Evolutionary conservation across 2,797 vertebrate genomes (phyloP), one percentile per base, ranked within the genome.

Genomic region (Botia almorhae): DNA sequence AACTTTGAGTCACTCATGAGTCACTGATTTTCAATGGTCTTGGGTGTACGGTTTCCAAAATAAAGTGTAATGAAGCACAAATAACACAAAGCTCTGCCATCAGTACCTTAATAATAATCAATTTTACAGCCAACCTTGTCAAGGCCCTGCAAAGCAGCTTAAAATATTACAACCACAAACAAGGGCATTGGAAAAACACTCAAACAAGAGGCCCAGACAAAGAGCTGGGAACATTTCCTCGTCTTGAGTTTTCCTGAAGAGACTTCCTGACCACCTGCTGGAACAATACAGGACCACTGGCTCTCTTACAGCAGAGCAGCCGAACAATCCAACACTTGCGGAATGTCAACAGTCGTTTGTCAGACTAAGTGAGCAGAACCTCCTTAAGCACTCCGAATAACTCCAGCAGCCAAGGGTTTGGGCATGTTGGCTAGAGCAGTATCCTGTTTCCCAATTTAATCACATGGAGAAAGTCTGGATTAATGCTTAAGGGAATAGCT

Each of bases 261-360:
- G 81, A 82, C 85, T 94, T 94, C 94, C 93, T 91, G 90, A 88
- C 82, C 90, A 92, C 87, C 89, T 92, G 90, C 88, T 86, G 84
- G 85, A 93, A 94, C 92, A 95, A 94, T 93, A 87, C 85, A 75
- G 70, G 67, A 81, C 85, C 82, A 81, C 84, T 78, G 82, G 89
- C 84, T 87, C 87, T 90, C 88, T 86, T 79, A 70, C 81, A 84
- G 85, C 51, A 84, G 78, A 89, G 87, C 85, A 78, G 83, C 84
- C 88, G 88, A 91, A 87, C 84, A 87, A 86, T 75, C 29, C 73
- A 29, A 74, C 4, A 61, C 85, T 83, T 69, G 19, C 74, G 78
- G 87, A 93, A 93, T 90, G 90, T 91, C 85, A 87, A 90, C 87
- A 88, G 73, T 7, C 14, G 0, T 63, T 74, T 50, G 74, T 48